A percentile compares a stretch with the other conserved stretches of the same genome.
Conservation (phyloP, 2,113 vertebrate genomes). For the Patagioenas fasciata region DNA sequence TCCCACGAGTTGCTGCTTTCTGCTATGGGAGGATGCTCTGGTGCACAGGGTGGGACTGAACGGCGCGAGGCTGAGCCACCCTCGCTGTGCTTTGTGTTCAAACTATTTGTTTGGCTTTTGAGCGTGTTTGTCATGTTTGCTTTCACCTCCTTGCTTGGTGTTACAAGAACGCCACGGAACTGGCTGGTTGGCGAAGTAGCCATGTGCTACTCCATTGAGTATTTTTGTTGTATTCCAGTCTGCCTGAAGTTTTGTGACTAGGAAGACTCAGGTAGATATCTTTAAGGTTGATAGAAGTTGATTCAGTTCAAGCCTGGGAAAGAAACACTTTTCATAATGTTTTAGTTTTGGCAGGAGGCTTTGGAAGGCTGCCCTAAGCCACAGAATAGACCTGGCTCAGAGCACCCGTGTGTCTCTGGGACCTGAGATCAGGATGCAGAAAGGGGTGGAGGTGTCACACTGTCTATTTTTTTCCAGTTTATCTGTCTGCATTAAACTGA, state of each 20-base stretch:
- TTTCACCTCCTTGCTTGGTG: background rate
- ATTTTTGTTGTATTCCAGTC: background rate
- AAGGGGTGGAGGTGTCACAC: background rate
- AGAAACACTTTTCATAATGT: background rate
- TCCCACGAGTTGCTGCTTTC: background rate
- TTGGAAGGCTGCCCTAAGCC: background rate
- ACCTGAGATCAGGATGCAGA: background rate
- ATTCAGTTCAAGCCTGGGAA: background rate
- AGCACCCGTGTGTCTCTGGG: background rate
- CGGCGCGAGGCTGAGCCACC: background rate
- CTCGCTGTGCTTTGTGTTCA: background rate
- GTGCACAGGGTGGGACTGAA: background rate
- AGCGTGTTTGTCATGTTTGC: background rate
- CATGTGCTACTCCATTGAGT: rapidly evolving
- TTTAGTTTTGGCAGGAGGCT: background rate
- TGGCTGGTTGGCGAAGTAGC: background rate
- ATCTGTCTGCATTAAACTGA: background rate
- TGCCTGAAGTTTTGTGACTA: background rate
- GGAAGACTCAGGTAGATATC: background rate
- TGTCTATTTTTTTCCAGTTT: background rate
- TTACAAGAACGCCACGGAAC: background rate
- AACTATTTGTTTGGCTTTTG: background rate
- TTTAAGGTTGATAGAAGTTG: background rate
- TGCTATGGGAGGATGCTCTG: background rate
- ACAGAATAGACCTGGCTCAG: background rate